Percentiles rank a stretch among this genome's conserved stretches.
Evolutionary conservation across 2,797 vertebrate genomes (phyloP).

Genomic region (Psittacula echo): DNA sequence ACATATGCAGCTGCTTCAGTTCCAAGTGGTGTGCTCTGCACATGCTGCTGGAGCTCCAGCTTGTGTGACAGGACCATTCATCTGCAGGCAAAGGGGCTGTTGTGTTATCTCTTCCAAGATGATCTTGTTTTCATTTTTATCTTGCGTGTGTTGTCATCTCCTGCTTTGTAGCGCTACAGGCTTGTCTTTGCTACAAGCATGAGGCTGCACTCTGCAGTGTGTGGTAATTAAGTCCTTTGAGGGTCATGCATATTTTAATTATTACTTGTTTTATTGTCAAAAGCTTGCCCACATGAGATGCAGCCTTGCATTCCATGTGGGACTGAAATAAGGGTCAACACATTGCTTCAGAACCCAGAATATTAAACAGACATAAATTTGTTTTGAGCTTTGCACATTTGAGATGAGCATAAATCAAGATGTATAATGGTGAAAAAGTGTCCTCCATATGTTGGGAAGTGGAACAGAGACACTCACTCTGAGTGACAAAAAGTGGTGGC

Average conservation of each 20-base stretch:
- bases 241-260: constrained; percentile 54
- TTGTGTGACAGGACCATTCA: neutral
- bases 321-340: neutral
- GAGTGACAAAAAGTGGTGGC: constrained; percentile 39
- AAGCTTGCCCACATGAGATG: constrained; percentile 46
- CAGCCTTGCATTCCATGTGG: constrained; percentile 1
- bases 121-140: constrained; percentile 10
- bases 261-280: constrained; percentile 22
- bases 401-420: constrained; percentile 17
- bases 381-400: constrained; percentile 15
- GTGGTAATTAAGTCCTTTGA: constrained; percentile 35
- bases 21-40: constrained; percentile 29
- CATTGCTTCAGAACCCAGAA: constrained; percentile 24
- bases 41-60: neutral
- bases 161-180: constrained; percentile 39
- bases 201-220: constrained; percentile 19
- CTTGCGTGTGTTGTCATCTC: constrained; percentile 11
- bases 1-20: neutral
- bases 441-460: neutral
- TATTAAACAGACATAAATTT: constrained; percentile 17
- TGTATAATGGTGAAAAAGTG: neutral
- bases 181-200: neutral
- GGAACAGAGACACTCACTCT: neutral
- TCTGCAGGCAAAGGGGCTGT: neutral
- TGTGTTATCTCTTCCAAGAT: neutral